Evolutionary conservation across 2,113 vertebrate genomes (phyloP).

Genomic region (Diadophis punctatus): DNA sequence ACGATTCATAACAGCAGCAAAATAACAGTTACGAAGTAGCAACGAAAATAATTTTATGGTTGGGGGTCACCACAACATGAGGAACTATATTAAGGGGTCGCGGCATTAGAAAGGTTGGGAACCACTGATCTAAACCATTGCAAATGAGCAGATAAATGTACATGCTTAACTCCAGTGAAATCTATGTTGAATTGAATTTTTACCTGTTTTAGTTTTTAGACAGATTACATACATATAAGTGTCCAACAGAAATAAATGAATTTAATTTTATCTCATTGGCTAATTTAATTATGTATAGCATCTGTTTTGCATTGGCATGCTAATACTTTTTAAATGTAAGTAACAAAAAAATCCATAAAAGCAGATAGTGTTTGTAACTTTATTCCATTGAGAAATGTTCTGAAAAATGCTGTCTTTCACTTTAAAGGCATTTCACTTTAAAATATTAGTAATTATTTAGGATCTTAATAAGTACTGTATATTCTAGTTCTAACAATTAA

Average conservation of each 20-base stretch:
- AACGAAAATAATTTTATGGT: too few species aligned
- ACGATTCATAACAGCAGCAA: too few species aligned
- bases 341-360: neutral
- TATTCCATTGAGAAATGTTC: neutral
- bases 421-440: constrained; percentile 36
- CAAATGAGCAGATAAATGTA: neutral
- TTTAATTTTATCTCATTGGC: neutral
- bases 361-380: neutral
- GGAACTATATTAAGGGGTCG: too few species aligned
- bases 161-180: neutral
- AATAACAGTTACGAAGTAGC: too few species aligned
- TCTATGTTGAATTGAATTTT: neutral
- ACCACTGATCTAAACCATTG: neutral
- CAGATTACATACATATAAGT: neutral
- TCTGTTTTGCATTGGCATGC: neutral
- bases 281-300: neutral
- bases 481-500: constrained; percentile 46
- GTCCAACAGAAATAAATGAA: neutral
- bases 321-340: neutral
- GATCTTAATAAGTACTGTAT: constrained; percentile 6
- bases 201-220: neutral
- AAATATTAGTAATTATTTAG: constrained; percentile 24
- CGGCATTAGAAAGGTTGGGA: too few species aligned
- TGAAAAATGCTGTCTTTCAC: constrained; percentile 12
- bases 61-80: too few species aligned